These are phyloP conservation scores for Spatula versicolor DNA, from an alignment of 2,797 vertebrate genomes.

Conservation along the genomic window DNA sequence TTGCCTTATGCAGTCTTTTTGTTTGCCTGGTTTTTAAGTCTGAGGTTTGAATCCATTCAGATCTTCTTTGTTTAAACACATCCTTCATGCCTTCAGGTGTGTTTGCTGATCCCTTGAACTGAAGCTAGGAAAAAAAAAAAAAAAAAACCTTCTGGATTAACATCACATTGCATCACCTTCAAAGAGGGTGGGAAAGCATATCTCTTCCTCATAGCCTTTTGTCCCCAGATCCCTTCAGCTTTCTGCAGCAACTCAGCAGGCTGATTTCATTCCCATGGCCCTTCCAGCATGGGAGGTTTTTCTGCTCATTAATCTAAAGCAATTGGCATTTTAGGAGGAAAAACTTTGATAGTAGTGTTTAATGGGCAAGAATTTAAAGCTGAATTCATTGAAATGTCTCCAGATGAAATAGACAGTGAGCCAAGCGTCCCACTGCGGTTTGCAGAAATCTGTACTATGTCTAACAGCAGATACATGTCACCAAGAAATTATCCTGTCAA, in stretches of 20 bases:
- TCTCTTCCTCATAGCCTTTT: not conserved
- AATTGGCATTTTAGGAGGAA: not conserved
- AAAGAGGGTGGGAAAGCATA: not conserved
- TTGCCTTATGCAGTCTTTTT: not conserved
- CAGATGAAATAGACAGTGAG: not conserved
- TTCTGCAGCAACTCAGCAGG: not conserved
- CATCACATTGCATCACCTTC: not conserved
- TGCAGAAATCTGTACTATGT: not conserved
- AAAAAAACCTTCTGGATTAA: not conserved
- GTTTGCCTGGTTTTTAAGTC: not conserved
- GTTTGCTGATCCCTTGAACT: slow-evolving; percentile 38
- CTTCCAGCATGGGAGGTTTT: not conserved
- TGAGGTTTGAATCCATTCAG: slow-evolving; percentile 21
- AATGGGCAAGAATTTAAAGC: not conserved
- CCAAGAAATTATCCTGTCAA: not conserved
- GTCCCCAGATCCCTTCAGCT: not conserved
- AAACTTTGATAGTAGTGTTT: not conserved
- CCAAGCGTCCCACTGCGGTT: not conserved
- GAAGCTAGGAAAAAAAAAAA: not conserved
- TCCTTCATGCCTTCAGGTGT: slow-evolving; percentile 35
- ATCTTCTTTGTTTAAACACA: slow-evolving; percentile 37
- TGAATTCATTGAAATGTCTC: not conserved
- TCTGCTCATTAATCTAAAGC: not conserved
- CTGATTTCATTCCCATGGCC: not conserved
- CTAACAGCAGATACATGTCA: not conserved